Evolutionary conservation across 2,113 vertebrate species (phyloP).

Genomic region (Phalacrocorax carbo): DNA sequence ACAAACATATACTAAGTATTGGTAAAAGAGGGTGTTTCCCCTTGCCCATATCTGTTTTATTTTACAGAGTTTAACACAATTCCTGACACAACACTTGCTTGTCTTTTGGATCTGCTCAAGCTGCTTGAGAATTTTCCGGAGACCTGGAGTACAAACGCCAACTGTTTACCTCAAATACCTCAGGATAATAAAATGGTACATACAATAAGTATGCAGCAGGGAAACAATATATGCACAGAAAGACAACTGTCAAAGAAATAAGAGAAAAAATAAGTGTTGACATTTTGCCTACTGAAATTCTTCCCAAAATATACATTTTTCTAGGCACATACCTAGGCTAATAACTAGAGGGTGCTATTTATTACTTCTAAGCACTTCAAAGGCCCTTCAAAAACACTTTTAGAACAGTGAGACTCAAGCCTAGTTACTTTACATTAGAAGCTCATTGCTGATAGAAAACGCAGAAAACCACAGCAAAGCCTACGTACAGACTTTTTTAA

Average conservation of each 20-base stretch:
- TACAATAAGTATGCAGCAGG: not conserved
- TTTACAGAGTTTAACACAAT: constrained; percentile 47
- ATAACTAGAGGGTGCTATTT: constrained; percentile 50
- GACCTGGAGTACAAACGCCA: not conserved
- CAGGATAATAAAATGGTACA: not conserved
- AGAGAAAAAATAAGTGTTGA: not conserved
- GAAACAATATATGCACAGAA: not conserved
- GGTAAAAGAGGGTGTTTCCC: constrained; percentile 16
- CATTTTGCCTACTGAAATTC: not conserved
- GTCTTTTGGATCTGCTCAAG: constrained; percentile 4
- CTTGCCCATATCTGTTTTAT: constrained; percentile 31
- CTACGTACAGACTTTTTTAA: not conserved
- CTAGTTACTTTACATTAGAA: not conserved
- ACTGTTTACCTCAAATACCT: not conserved
- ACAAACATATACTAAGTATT: constrained; percentile 29
- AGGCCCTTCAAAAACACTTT: constrained; percentile 46
- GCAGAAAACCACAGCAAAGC: not conserved
- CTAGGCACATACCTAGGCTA: constrained; percentile 27
- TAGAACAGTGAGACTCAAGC: not conserved
- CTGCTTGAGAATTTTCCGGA: not conserved
- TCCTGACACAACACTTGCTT: not conserved
- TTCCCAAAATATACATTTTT: constrained; percentile 28
- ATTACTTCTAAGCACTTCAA: constrained; percentile 42
- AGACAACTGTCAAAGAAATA: not conserved
- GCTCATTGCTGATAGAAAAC: not conserved